Evolutionary conservation across 2,888 invertebrate genomes (phyloP).

Genomic region (Nomada flava): DNA sequence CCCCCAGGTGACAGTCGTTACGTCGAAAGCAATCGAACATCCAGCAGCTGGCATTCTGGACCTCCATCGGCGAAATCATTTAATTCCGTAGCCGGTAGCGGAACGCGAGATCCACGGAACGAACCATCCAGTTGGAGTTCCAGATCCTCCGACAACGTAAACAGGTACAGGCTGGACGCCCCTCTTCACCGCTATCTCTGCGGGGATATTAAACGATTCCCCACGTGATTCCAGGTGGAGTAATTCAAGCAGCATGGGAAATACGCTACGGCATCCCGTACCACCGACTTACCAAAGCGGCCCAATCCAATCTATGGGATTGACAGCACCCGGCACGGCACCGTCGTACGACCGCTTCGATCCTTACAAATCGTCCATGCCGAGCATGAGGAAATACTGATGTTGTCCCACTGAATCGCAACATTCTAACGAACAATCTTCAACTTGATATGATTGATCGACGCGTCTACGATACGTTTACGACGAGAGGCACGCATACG

Average conservation of each 20-base stretch:
- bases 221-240: slow-evolving; percentile 75
- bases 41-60: slow-evolving; percentile 82
- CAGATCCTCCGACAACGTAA: slow-evolving; percentile 81
- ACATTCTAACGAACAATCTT: slow-evolving; percentile 22
- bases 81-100: slow-evolving; percentile 80
- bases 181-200: too few species aligned
- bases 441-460: background rate
- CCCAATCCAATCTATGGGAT: slow-evolving; percentile 81
- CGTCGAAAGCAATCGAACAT: slow-evolving; percentile 80
- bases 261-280: slow-evolving; percentile 81
- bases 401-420: slow-evolving; percentile 34
- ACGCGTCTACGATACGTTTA: slow-evolving; percentile 14
- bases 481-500: background rate
- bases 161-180: slow-evolving; percentile 72
- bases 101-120: slow-evolving; percentile 80
- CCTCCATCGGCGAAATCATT: slow-evolving; percentile 81
- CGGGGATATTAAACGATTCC: too few species aligned
- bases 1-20: slow-evolving; percentile 81
- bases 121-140: slow-evolving; percentile 82
- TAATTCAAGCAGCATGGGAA: slow-evolving; percentile 81
- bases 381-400: slow-evolving; percentile 82
- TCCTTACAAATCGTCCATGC: slow-evolving; percentile 82
- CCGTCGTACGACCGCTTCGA: slow-evolving; percentile 82
- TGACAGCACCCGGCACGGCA: slow-evolving; percentile 80
- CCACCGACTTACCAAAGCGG: slow-evolving; percentile 82